A percentile compares a stretch with the other conserved stretches of the same genome.
phyloP scores from a whole-genome alignment of 2,113 vertebrate genomes.

The Phalacrocorax carbo region DNA sequence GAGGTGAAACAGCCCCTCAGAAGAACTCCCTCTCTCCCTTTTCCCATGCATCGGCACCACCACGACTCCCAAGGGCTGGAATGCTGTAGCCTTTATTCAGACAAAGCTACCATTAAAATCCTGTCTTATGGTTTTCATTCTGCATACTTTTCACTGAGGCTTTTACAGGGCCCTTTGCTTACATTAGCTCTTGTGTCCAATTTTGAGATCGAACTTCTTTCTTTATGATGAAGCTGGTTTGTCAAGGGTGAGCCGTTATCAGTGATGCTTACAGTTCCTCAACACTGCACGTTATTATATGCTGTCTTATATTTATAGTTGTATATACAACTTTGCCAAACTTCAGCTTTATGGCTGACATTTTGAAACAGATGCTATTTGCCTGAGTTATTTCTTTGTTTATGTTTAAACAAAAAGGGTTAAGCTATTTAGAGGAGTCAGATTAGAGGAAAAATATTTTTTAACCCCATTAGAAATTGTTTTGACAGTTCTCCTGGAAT shows the following conservation, averaged over 20 bases:
- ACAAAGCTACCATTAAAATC: conserved; percentile 18
- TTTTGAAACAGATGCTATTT: conserved; percentile 50
- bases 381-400: background rate
- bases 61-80: background rate
- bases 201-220: background rate
- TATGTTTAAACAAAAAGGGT: background rate
- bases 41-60: background rate
- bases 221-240: background rate
- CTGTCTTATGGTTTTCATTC: background rate
- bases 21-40: background rate
- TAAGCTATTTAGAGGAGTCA: background rate
- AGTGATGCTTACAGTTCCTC: background rate
- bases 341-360: conserved; percentile 12
- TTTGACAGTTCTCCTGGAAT: background rate
- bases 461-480: background rate
- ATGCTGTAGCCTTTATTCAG: background rate
- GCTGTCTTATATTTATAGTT: conserved; percentile 32
- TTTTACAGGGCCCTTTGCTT: background rate
- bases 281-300: background rate
- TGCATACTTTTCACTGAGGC: background rate
- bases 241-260: conserved; percentile 4
- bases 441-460: background rate
- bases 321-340: conserved; percentile 33
- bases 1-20: background rate
- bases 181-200: background rate